phyloP scores from a whole-genome alignment of 2,113 vertebrate species.

The Acrocephalus kingi region DNA sequence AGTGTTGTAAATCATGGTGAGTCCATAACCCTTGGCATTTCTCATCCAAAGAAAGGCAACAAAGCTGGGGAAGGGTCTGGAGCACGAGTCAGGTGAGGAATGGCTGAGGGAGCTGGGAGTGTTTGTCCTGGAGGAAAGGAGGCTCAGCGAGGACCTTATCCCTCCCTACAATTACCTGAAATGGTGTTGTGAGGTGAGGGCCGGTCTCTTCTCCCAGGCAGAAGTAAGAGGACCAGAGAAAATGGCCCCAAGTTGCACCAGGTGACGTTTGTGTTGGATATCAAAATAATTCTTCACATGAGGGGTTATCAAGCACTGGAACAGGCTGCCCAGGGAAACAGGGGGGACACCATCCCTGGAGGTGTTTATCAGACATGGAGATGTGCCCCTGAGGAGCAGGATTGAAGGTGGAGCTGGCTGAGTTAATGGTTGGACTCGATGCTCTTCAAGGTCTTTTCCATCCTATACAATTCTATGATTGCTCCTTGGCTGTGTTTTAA shows the following conservation, averaged over 20 bases:
- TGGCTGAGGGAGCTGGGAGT: not conserved
- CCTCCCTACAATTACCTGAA: not conserved
- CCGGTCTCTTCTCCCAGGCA: not conserved
- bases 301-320: not conserved
- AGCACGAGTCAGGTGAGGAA: not conserved
- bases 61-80: not conserved
- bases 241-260: not conserved
- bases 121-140: not conserved
- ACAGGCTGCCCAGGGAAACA: not conserved
- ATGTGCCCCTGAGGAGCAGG: not conserved
- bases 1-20: conserved; percentile 17
- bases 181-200: not conserved
- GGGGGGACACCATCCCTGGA: not conserved
- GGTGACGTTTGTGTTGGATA: not conserved
- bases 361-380: not conserved
- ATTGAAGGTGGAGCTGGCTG: not conserved
- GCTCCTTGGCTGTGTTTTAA: not conserved
- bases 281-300: not conserved
- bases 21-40: not conserved
- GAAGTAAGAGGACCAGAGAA: not conserved
- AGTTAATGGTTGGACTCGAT: not conserved
- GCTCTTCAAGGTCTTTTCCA: not conserved
- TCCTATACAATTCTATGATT: not conserved
- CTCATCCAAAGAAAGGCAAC: not conserved
- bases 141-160: not conserved